These are phyloP conservation scores for Arizona elegans DNA, from an alignment of 2,113 vertebrate genomes.

Conservation along the genomic window DNA sequence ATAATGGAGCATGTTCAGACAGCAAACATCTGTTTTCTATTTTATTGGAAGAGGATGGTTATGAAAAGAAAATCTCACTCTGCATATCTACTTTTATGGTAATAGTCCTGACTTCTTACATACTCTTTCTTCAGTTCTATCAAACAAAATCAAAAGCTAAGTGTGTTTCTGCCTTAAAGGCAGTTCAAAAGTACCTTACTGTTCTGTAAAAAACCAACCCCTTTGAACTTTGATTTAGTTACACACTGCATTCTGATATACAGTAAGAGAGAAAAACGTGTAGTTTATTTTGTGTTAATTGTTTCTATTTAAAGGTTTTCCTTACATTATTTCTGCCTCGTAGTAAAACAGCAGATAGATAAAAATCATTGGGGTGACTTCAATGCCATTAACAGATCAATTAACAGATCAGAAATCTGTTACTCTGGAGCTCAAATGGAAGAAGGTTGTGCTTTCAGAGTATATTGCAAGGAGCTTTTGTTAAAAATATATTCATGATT, in stretches of 20 bases:
- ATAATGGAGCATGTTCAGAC: neutral
- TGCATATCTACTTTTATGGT: slow-evolving; percentile 22
- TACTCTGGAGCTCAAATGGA: neutral
- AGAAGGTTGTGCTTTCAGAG: neutral
- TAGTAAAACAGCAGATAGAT: neutral
- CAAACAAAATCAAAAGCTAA: slow-evolving; percentile 1
- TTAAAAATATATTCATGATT: neutral
- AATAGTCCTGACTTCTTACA: slow-evolving; percentile 1
- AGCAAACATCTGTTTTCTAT: slow-evolving; percentile 5
- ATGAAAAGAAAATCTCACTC: neutral
- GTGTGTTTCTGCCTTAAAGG: neutral
- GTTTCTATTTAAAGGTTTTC: neutral
- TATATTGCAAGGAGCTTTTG: neutral
- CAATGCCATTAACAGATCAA: neutral
- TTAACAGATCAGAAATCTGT: neutral
- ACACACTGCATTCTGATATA: neutral
- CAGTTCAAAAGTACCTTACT: neutral
- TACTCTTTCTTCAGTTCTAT: neutral
- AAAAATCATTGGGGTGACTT: neutral
- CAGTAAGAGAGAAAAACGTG: neutral
- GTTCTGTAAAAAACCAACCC: neutral
- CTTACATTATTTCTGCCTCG: neutral
- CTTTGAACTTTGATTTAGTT: neutral
- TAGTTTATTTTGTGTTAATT: neutral
- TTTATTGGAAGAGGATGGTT: neutral